phyloP scores from a whole-genome alignment of 1,140 invertebrate species.

The Neodiprion fabricii region DNA sequence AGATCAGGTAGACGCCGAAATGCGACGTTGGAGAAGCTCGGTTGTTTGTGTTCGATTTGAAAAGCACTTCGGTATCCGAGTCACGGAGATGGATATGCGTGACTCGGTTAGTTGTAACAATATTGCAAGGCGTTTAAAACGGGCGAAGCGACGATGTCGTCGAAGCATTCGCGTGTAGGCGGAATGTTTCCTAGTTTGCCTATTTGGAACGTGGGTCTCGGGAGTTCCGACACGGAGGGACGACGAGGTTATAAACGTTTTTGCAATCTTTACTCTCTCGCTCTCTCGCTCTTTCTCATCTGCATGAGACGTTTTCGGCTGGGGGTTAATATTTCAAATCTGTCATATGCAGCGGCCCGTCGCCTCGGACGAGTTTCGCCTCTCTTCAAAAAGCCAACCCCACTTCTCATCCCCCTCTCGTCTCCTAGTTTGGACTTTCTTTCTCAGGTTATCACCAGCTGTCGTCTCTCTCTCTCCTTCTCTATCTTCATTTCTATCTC shows the following conservation, averaged over 20 bases:
- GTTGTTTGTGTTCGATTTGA: too few relatives aligned
- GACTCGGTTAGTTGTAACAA: too few relatives aligned
- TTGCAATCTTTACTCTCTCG: too few relatives aligned
- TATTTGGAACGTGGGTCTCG: too few relatives aligned
- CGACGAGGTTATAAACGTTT: not conserved
- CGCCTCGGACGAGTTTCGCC: conserved; percentile 3
- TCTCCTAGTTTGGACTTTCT: conserved; percentile 20
- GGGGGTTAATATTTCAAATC: not conserved
- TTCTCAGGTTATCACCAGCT: conserved; percentile 19
- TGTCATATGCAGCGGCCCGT: not conserved
- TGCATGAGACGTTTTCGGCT: not conserved
- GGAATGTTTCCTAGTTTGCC: too few relatives aligned
- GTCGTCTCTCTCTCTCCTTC: not conserved
- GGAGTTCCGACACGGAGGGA: not conserved
- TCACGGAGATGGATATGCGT: too few relatives aligned
- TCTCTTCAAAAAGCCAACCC: not conserved
- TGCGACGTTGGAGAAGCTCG: too few relatives aligned
- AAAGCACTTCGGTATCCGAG: too few relatives aligned
- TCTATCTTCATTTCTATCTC: conserved; percentile 11
- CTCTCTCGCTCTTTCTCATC: not conserved
- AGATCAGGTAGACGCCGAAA: too few relatives aligned
- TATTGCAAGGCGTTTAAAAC: too few relatives aligned
- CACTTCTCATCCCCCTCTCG: conserved; percentile 1
- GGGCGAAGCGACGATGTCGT: too few relatives aligned
- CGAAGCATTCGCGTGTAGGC: too few relatives aligned